Conservation (phyloP, 2,113 vertebrate genomes). For the Cettia cetti region DNA sequence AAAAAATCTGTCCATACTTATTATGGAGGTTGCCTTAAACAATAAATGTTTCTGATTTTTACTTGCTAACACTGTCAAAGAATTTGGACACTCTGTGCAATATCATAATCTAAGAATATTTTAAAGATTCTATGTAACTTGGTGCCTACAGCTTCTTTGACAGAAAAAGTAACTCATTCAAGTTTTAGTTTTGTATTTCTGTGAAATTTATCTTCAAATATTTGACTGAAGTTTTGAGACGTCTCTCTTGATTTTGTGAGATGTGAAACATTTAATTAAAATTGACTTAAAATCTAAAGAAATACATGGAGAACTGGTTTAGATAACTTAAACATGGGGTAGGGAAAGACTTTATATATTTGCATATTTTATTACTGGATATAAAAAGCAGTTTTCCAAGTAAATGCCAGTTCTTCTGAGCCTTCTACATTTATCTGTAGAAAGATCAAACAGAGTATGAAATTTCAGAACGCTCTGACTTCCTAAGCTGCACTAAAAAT, state of each 20-base stretch:
- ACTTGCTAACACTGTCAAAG: neutral
- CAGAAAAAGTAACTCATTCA: neutral
- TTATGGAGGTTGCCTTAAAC: neutral
- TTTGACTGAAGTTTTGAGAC: slow-evolving; percentile 17
- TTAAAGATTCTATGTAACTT: neutral
- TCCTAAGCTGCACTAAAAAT: neutral
- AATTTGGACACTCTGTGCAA: neutral
- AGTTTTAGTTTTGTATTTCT: slow-evolving; percentile 2
- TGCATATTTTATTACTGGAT: slow-evolving; percentile 14
- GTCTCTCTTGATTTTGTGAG: neutral
- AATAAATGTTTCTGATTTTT: neutral
- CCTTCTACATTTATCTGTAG: neutral
- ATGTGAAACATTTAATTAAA: slow-evolving; percentile 16
- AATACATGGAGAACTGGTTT: neutral
- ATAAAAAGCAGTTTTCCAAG: slow-evolving; percentile 28
- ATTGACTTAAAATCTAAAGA: slow-evolving; percentile 10
- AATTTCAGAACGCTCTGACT: neutral
- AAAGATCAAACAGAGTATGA: slow-evolving; percentile 17
- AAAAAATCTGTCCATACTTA: neutral
- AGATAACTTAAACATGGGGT: slow-evolving; percentile 4
- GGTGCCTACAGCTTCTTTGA: neutral
- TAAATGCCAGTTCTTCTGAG: slow-evolving; percentile 7
- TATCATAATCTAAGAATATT: neutral
- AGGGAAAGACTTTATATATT: neutral
- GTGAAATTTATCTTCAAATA: slow-evolving; percentile 43